A percentile compares a stretch with the other conserved stretches of the same genome.
Conservation (phyloP, 2,888 invertebrate species). For the Sericinus montela region DNA sequence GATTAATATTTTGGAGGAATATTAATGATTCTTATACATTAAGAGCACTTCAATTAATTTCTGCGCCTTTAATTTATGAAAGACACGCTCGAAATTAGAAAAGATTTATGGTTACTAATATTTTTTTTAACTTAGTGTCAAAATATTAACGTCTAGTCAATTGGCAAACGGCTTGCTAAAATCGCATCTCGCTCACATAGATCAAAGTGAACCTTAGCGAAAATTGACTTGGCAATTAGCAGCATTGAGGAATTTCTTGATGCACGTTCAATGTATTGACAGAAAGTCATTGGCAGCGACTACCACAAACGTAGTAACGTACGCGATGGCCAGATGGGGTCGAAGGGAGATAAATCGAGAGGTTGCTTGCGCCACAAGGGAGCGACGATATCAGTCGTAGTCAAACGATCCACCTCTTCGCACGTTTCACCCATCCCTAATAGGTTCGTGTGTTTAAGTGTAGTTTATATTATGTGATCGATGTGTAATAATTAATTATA, state of each 20-base stretch:
- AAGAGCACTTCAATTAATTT: not conserved
- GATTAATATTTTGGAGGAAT: too few relatives aligned
- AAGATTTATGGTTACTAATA: slow-evolving; percentile 11
- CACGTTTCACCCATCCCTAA: slow-evolving; percentile 62
- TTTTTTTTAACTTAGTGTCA: slow-evolving; percentile 8
- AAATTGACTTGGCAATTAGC: slow-evolving; percentile 62
- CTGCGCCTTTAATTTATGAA: not conserved
- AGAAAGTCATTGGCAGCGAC: slow-evolving; percentile 71
- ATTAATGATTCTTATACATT: too few relatives aligned
- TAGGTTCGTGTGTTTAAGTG: slow-evolving; percentile 52
- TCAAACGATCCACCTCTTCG: slow-evolving; percentile 68
- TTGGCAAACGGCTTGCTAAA: slow-evolving; percentile 26
- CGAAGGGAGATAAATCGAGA: slow-evolving; percentile 73
- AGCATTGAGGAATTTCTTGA: slow-evolving; percentile 53
- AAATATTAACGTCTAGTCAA: slow-evolving; percentile 21
- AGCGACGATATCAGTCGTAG: slow-evolving; percentile 58
- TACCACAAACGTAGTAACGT: slow-evolving; percentile 37
- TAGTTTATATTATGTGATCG: slow-evolving; percentile 22
- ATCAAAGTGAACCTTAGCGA: slow-evolving; percentile 33
- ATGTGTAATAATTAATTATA: slow-evolving; percentile 20
- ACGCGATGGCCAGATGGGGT: slow-evolving; percentile 72
- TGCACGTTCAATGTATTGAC: slow-evolving; percentile 65
- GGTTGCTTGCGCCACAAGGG: slow-evolving; percentile 53
- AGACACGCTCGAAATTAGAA: not conserved
- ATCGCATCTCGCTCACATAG: slow-evolving; percentile 22